Base-by-base conservation (phyloP, 2,888 invertebrate species). In the Lepas anatifera region DNA sequence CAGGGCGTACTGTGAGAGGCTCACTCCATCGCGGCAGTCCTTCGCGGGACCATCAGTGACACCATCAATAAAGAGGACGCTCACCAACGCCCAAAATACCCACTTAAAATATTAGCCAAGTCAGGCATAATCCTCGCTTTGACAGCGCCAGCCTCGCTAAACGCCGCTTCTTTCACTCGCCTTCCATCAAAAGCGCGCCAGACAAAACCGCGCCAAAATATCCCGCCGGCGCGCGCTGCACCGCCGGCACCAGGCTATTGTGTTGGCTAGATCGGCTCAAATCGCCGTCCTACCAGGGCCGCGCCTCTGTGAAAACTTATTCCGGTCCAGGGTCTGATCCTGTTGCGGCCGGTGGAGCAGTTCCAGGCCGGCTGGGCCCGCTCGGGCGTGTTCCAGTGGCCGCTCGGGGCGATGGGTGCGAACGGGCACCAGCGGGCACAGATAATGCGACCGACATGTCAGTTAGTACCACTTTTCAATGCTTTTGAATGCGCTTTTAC, bases 151-250 rank as follows among this genome's bases (percentile, higher is more conserved):
- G n/a, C n/a, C 29, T 8, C 58, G 58, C 58, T 32, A 58, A 58
- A 32, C 58, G 58, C 8, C 22, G n/a, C 58, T 16, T 13, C 58
- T 58, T 58, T 58, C 58, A 58, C 13, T 32, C 32, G 29, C 32
- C 18, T 32, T 29, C 58, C 58, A 58, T 58, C 32, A 58, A 58
- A 58, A 58, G 58, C 58, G 16, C 58, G 58, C 58, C 25, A 25
- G 58, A 58, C 58, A 58, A 58, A 58, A 58, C 58, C 29, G 58
- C 58, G 58, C 58, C 58, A 58, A 58, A 58, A 58, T 58, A 58
- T 27, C 16, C 18, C 29, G 58, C 58, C 58, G 58, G 58, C 58
- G 58, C 58, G n/a, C 8, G 48, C 48, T 2, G n/a, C 48, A 4
- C 48, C 48, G 11, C n/a, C 48, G 25, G 48, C 6, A 25, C 8